phyloP scores from a whole-genome alignment of 2,888 invertebrate genomes.

The Microplitis deprimator region DNA sequence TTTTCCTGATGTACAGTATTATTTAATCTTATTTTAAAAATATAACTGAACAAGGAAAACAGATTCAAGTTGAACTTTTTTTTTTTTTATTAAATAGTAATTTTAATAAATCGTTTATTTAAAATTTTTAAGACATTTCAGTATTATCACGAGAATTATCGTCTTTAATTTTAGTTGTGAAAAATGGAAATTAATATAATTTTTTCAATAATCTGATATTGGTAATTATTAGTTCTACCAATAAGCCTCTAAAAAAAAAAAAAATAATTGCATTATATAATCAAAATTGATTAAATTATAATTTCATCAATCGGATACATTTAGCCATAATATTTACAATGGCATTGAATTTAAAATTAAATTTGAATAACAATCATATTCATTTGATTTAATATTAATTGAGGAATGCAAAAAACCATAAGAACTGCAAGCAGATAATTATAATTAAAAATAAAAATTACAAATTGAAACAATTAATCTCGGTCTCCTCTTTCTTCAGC shows the following conservation, averaged over 20 bases:
- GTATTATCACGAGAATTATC: too few species aligned
- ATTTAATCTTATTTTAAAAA: too few species aligned
- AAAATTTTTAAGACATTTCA: too few species aligned
- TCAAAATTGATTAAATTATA: neutral
- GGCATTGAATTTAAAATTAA: constrained; percentile 2
- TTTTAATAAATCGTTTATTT: neutral
- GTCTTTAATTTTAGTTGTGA: too few species aligned
- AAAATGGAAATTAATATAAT: too few species aligned
- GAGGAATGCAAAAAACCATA: constrained; percentile 32
- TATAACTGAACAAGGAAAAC: neutral
- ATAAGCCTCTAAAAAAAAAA: neutral
- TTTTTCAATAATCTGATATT: too few species aligned
- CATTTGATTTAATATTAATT: constrained; percentile 6
- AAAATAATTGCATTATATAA: neutral
- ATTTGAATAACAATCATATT: constrained; percentile 6
- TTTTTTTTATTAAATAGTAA: neutral
- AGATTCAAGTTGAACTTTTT: neutral
- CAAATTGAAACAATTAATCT: constrained; percentile 56
- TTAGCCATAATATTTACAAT: constrained; percentile 8
- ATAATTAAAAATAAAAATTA: neutral
- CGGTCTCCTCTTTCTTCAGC: constrained; percentile 73
- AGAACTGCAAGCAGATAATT: constrained; percentile 8
- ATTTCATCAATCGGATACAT: neutral
- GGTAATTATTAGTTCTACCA: neutral
- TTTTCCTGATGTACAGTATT: too few species aligned